Evolutionary conservation across 2,113 vertebrate genomes (phyloP).

Genomic region (Gasterosteus aculeatus): DNA sequence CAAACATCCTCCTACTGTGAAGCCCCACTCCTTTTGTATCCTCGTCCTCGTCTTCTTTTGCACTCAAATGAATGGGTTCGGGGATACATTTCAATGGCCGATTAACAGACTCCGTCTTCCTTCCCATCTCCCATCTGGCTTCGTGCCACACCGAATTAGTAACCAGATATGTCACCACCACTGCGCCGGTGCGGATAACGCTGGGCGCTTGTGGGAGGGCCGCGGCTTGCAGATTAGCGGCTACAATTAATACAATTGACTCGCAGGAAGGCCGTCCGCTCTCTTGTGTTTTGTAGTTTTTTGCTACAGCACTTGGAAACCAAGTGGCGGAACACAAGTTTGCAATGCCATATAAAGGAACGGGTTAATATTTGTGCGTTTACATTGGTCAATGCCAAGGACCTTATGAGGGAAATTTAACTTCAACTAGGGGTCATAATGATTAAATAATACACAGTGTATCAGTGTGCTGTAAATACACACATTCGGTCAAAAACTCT

Average conservation of each 20-base stretch:
- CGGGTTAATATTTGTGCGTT: background rate
- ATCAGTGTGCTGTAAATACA: background rate
- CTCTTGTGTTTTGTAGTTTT: constrained; percentile 12
- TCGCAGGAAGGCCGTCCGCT: constrained; percentile 23
- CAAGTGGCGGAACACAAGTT: background rate
- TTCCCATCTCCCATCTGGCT: constrained; percentile 58
- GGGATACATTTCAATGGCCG: constrained; percentile 41
- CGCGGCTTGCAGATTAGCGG: constrained; percentile 59
- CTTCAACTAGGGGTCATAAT: background rate
- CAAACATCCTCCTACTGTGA: constrained; percentile 53
- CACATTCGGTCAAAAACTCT: background rate
- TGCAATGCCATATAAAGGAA: background rate
- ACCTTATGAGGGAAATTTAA: constrained; percentile 2
- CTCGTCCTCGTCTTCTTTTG: background rate
- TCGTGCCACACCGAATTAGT: constrained; percentile 57
- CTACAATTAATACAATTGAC: constrained; percentile 50
- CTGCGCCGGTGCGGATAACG: constrained; percentile 37
- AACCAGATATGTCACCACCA: constrained; percentile 63
- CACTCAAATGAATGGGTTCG: constrained; percentile 31
- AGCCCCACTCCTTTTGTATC: constrained; percentile 24
- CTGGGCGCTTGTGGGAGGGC: constrained; percentile 47
- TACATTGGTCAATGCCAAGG: background rate
- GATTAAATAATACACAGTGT: background rate
- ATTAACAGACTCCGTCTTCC: constrained; percentile 43
- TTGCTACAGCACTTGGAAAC: background rate